Conservation (phyloP, 2,888 invertebrate species). For the Drosophila suboccidentalis region DNA sequence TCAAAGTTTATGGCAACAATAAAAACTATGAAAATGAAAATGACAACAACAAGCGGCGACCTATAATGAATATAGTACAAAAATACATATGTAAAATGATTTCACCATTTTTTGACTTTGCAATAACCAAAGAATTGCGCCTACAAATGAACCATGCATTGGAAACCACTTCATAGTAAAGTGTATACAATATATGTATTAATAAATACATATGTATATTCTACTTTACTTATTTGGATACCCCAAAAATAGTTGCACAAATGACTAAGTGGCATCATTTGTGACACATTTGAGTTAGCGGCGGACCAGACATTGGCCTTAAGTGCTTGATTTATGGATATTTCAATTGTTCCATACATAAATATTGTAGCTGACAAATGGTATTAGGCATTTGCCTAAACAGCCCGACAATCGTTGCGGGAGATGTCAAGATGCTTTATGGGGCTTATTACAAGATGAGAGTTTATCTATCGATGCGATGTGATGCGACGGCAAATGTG, state of each 20-base stretch:
- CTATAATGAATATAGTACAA: slow-evolving; percentile 1
- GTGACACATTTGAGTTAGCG: slow-evolving; percentile 55
- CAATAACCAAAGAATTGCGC: slow-evolving; percentile 27
- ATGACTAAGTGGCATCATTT: slow-evolving; percentile 64
- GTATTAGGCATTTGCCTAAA: slow-evolving; percentile 67
- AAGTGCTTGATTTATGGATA: slow-evolving; percentile 76
- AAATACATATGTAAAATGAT: slow-evolving; percentile 37
- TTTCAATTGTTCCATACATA: slow-evolving; percentile 75
- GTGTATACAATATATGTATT: neutral
- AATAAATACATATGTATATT: neutral
- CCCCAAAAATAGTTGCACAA: slow-evolving; percentile 55
- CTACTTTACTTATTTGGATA: slow-evolving; percentile 1
- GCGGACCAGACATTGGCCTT: slow-evolving; percentile 57
- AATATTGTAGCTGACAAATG: slow-evolving; percentile 78
- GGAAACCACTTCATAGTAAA: slow-evolving; percentile 31
- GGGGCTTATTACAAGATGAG: slow-evolving; percentile 60
- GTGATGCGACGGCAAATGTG: slow-evolving; percentile 21
- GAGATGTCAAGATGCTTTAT: slow-evolving; percentile 69
- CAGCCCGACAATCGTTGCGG: slow-evolving; percentile 52
- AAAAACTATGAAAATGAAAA: slow-evolving; percentile 20
- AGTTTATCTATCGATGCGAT: slow-evolving; percentile 34
- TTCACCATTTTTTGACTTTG: slow-evolving; percentile 38
- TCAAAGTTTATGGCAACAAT: slow-evolving; percentile 60
- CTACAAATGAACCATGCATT: slow-evolving; percentile 29
- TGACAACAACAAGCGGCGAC: slow-evolving; percentile 12